phyloP scores from a whole-genome alignment of 2,888 invertebrate species.

The Magallana nippona region DNA sequence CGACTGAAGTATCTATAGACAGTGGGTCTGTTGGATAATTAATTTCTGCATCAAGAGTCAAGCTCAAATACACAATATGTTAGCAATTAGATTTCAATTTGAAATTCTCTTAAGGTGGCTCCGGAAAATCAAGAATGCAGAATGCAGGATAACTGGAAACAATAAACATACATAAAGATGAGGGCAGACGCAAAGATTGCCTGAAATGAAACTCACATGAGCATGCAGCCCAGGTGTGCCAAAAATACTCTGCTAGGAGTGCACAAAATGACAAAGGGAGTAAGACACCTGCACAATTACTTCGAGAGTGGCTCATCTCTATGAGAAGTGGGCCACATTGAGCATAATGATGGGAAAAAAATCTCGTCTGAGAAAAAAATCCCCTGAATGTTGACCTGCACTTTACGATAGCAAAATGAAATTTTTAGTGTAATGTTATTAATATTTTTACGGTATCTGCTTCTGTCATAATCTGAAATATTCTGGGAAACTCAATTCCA shows the following conservation, averaged over 20 bases:
- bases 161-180: conserved; percentile 20
- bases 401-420: conserved; percentile 23
- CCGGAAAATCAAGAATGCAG: conserved; percentile 10
- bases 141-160: conserved; percentile 11
- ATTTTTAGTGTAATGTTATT: conserved; percentile 19
- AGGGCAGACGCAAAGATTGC: conserved; percentile 29
- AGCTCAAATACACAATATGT: not conserved
- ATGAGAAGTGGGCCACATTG: conserved; percentile 20
- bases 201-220: conserved; percentile 30
- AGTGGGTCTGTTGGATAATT: not conserved
- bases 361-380: conserved; percentile 5
- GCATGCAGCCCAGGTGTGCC: conserved; percentile 33
- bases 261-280: conserved; percentile 26
- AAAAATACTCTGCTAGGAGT: conserved; percentile 30
- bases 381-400: conserved; percentile 22
- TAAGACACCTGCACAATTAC: conserved; percentile 32
- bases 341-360: conserved; percentile 23
- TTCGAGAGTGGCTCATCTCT: not conserved
- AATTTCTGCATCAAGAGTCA: conserved; percentile 10
- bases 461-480: conserved; percentile 16
- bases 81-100: conserved; percentile 20
- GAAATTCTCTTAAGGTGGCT: conserved; percentile 27
- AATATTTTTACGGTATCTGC: conserved; percentile 24
- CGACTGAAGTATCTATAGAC: too few species aligned
- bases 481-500: conserved; percentile 1